Base-by-base conservation (phyloP, 2,797 vertebrate genomes). In the Odontamblyopus rebecca region DNA sequence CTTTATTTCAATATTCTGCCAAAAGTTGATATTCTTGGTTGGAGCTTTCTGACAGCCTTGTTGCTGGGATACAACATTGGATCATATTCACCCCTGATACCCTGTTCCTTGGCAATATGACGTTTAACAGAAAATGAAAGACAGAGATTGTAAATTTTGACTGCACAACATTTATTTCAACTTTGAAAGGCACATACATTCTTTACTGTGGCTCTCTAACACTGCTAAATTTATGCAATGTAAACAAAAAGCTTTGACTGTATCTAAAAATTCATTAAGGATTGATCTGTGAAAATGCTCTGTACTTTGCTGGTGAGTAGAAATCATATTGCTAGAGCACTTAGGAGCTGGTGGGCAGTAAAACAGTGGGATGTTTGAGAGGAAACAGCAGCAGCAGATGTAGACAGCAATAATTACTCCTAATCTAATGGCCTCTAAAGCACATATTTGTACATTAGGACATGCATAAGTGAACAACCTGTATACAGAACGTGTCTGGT, bases 321-420 rank as follows among this genome's bases (percentile, higher is more conserved):
- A 30, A 61, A 35, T 35, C 18, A 8, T 53, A 48, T 48, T 48
- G 16, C n/a, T 64, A 8, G 59, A 32, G 53, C 27, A 29, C 68
- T 67, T 19, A 1, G 62, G 11, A 65, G 76, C 67, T 74, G 41
- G 18, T 67, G 63, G 74, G 50, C 68, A 48, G 57, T 69, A 44
- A 5, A 30, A 64, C 76, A 72, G 75, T 74, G 74, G 74, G 82
- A 87, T 77, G 80, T 85, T 82, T 77, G 73, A 67, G 81, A 81
- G 81, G 78, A 84, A 85, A 83, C 67, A 16, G 76, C 66, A 73
- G 83, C 84, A 76, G 83, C 82, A 82, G 84, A 80, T 77, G 71
- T 69, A 75, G 67, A 68, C 71, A 8, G 3, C 61, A 74, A 77
- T 82, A 80, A 86, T 89, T 86, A 77, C 82, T 81, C 85, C 75